These are phyloP conservation scores for Asteroscopus sphinx DNA, from an alignment of 2,888 invertebrate species.

Conservation along the genomic window DNA sequence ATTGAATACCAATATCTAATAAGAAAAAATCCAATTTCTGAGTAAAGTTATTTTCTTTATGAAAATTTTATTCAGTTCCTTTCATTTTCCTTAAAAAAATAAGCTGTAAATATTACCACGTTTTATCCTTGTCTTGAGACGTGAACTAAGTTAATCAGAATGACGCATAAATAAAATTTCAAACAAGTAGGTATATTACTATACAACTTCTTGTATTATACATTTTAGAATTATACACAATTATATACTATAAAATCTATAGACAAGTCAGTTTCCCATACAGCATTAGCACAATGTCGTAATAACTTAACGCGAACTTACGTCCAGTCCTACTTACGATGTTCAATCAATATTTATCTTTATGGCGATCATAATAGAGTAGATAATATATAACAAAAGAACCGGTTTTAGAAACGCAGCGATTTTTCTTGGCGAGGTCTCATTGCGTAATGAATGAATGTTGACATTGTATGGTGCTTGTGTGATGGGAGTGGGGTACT, in stretches of 20 bases:
- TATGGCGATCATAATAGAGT: slow-evolving; percentile 57
- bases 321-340: slow-evolving; percentile 65
- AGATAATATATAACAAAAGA: slow-evolving; percentile 44
- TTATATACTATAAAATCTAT: slow-evolving; percentile 41
- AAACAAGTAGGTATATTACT: not conserved
- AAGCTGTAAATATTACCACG: slow-evolving; percentile 9
- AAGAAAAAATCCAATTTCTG: too few relatives aligned
- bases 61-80: slow-evolving; percentile 6
- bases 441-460: slow-evolving; percentile 85
- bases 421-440: slow-evolving; percentile 82
- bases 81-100: slow-evolving; percentile 28
- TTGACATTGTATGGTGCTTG: slow-evolving; percentile 81
- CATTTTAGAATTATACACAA: slow-evolving; percentile 17
- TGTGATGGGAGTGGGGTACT: slow-evolving; percentile 58
- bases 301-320: slow-evolving; percentile 66
- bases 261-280: slow-evolving; percentile 55
- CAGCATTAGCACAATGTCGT: slow-evolving; percentile 66
- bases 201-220: not conserved
- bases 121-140: slow-evolving; percentile 21
- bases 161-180: slow-evolving; percentile 25
- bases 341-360: slow-evolving; percentile 57
- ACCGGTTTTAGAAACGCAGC: slow-evolving; percentile 74
- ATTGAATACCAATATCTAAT: too few relatives aligned
- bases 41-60: not conserved
- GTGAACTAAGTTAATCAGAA: slow-evolving; percentile 24